phyloP scores from a whole-genome alignment of 2,888 invertebrate species.

The Melieria crassipennis region DNA sequence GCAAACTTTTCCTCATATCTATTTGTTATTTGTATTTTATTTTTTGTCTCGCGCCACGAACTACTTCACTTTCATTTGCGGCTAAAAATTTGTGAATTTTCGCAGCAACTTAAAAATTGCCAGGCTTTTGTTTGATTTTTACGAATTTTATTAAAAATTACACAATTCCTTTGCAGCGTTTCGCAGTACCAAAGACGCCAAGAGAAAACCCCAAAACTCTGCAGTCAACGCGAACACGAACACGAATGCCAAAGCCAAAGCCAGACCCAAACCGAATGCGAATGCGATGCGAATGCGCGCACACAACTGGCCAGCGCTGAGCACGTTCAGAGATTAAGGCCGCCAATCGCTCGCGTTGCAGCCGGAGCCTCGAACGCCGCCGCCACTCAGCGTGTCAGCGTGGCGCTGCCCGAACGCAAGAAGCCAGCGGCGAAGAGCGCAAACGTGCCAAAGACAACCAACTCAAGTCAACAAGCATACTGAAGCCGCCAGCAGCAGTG shows the following conservation, averaged over 20 bases:
- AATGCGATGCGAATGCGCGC: background rate
- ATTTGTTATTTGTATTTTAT: too few relatives aligned
- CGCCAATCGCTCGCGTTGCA: slow-evolving; percentile 1
- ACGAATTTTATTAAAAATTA: background rate
- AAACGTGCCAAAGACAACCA: background rate
- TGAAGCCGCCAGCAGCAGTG: too few relatives aligned
- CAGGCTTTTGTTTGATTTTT: background rate
- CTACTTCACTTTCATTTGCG: background rate
- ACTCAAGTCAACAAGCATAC: too few relatives aligned
- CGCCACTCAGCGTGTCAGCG: background rate
- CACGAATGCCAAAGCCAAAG: background rate
- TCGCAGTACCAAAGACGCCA: background rate
- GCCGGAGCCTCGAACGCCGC: background rate
- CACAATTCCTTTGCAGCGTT: background rate
- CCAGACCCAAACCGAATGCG: background rate
- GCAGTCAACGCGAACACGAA: background rate
- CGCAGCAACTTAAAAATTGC: background rate
- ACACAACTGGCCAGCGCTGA: slow-evolving; percentile 23
- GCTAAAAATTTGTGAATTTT: background rate
- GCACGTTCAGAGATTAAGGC: slow-evolving; percentile 24
- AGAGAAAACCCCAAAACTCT: background rate
- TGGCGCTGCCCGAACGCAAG: background rate
- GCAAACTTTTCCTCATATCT: too few relatives aligned
- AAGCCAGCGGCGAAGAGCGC: background rate
- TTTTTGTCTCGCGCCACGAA: too few relatives aligned